Base-by-base conservation (phyloP, 1,140 invertebrate species). In the Cherax destructor region DNA sequence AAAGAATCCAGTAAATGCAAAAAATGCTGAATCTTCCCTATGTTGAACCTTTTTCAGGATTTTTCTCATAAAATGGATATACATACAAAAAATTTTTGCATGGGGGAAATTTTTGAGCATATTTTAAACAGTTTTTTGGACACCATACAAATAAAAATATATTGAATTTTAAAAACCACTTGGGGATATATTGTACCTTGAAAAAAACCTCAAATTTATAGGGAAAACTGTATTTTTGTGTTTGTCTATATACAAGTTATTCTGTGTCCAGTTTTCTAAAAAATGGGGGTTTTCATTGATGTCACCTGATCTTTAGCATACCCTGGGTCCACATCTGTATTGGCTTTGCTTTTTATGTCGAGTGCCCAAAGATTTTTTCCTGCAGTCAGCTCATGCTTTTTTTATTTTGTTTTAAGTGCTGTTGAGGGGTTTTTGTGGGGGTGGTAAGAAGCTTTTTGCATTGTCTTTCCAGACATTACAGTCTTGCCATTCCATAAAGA, bases 321-420 rank as follows among this genome's bases (percentile, higher is more conserved):
- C 79, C 89, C 83, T 69, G 59, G 76, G 24, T 78, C 77, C 89
- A 91, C 89, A 85, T n/a, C 76, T 85, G 89, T 79, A 91, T 78
- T 85, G 83, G 89, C 89, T 91, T 91, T 84, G 89, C 89, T 85
- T 91, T 69, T 80, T 59, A 74, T 86, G 88, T 91, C 76, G 89
- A 86, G 81, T 85, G 89, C 89, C 86, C 89, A 91, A 85, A 65
- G 86, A 88, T 69, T 88, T 79, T 80, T 80, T 78, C 85, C 74
- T 56, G 76, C 72, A 86, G 77, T 56, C 52, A 56, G 72, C 76
- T 59, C 16, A 81, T 81, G 49, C 24, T 81, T 81, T 81, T 52
- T 59, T 56, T 81, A 59, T 59, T 52, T 81, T 81, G 79, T n/a
- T 50, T 56, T 21, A 81, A 81, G 24, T 52, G 79, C 50, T 59